Conservation (phyloP, 1,140 invertebrate genomes). For the Bacillus rossius region DNA sequence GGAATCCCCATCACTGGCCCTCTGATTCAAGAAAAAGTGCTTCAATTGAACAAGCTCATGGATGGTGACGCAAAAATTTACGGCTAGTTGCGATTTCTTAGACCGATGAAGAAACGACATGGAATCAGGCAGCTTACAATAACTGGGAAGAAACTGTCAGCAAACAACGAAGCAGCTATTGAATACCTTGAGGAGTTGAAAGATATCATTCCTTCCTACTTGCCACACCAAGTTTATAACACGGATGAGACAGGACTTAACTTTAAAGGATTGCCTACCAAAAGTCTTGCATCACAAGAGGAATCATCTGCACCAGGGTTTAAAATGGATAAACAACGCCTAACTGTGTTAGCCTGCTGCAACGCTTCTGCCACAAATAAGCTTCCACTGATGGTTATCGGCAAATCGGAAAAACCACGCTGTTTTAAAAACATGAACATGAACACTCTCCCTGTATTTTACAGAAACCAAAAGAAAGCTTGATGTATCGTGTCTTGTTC, state of each 20-base stretch:
- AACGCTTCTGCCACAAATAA: no score
- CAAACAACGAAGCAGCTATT: constrained; percentile 19
- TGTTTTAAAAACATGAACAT: no score
- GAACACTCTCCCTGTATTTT: no score
- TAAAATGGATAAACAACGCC: constrained; percentile 28
- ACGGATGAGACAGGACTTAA: constrained; percentile 39
- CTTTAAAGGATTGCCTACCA: constrained; percentile 36
- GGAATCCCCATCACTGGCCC: no score
- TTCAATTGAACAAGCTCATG: no score
- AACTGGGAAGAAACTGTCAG: constrained; percentile 34
- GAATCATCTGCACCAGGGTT: constrained; percentile 28
- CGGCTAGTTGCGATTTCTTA: no score
- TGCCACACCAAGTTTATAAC: constrained; percentile 37
- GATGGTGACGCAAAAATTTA: constrained; percentile 24
- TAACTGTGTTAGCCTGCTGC: constrained; percentile 9
- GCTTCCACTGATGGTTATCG: no score
- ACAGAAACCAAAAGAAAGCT: no score
- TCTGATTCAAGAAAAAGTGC: no score
- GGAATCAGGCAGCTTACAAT: no score
- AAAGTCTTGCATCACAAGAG: constrained; percentile 29
- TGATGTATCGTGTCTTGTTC: constrained; percentile 28
- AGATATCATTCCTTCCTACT: neutral
- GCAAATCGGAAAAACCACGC: no score
- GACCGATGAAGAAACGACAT: no score
- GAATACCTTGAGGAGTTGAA: neutral